Conservation (phyloP, 1,140 invertebrate species). For the Sogatella furcifera region DNA sequence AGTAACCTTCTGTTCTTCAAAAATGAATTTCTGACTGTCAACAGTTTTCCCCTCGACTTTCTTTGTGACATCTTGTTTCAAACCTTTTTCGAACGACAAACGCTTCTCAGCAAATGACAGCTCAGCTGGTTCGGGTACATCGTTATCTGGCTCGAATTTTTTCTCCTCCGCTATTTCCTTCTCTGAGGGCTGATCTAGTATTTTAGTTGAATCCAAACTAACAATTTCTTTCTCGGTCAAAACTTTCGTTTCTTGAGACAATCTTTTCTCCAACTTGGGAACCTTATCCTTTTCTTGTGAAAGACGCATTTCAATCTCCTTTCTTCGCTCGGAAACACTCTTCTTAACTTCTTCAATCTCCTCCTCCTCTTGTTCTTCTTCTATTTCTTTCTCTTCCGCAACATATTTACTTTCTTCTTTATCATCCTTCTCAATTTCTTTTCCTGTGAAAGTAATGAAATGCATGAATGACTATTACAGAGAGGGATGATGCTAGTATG, state of each 20-base stretch:
- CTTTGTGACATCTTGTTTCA: slow-evolving; percentile 6
- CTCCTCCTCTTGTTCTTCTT: slow-evolving; percentile 32
- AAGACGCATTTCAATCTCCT: slow-evolving; percentile 56
- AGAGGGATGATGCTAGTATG: no score
- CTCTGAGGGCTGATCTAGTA: slow-evolving; percentile 44
- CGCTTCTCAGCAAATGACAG: slow-evolving; percentile 26
- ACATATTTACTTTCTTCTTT: slow-evolving; percentile 43
- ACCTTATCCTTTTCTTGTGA: slow-evolving; percentile 39
- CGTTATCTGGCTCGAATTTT: slow-evolving; percentile 19
- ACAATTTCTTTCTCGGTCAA: slow-evolving; percentile 9
- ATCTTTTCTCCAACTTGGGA: slow-evolving; percentile 39
- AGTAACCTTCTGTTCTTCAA: slow-evolving; percentile 11
- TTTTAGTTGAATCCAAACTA: slow-evolving; percentile 30
- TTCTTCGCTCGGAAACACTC: slow-evolving; percentile 52
- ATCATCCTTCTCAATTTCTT: slow-evolving; percentile 45
- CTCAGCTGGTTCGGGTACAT: slow-evolving; percentile 15
- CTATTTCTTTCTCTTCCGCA: slow-evolving; percentile 30
- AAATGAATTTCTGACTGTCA: slow-evolving; percentile 2
- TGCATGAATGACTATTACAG: no score
- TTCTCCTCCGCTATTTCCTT: slow-evolving; percentile 28
- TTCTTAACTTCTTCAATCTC: slow-evolving; percentile 39
- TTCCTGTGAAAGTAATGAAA: neutral
- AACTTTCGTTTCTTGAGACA: slow-evolving; percentile 40
- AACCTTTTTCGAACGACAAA: slow-evolving; percentile 25
- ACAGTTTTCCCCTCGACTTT: slow-evolving; percentile 6